Percentiles rank a stretch among this genome's conserved stretches.
phyloP scores from a whole-genome alignment of 2,113 vertebrate genomes.

The Seriola quinqueradiata region DNA sequence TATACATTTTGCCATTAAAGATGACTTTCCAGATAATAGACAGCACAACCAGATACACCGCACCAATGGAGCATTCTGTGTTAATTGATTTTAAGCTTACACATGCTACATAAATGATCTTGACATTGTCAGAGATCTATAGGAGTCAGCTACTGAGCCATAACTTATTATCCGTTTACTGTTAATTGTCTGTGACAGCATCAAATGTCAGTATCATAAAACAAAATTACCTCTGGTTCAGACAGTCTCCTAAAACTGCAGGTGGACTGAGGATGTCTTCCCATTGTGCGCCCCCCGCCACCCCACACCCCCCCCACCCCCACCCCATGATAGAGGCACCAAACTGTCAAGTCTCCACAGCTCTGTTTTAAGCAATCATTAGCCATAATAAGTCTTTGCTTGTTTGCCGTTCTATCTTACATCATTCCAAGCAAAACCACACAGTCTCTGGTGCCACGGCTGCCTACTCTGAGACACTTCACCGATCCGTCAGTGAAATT shows the following conservation, averaged over 20 bases:
- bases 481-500: slow-evolving; percentile 84
- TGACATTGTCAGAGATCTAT: background rate
- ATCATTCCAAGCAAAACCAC: slow-evolving; percentile 75
- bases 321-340: slow-evolving; percentile 54
- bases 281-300: slow-evolving; percentile 28
- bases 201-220: slow-evolving; percentile 10
- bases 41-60: background rate
- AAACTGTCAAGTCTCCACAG: slow-evolving; percentile 70
- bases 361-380: slow-evolving; percentile 79
- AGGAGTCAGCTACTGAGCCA: background rate
- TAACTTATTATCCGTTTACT: slow-evolving; percentile 11
- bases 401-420: slow-evolving; percentile 75
- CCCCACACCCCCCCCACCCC: background rate
- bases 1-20: background rate
- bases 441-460: slow-evolving; percentile 67
- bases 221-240: slow-evolving; percentile 25
- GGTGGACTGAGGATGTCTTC: slow-evolving; percentile 59
- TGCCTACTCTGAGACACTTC: slow-evolving; percentile 74
- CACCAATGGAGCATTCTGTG: background rate
- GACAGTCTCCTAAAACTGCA: slow-evolving; percentile 43
- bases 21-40: background rate
- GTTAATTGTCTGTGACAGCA: slow-evolving; percentile 11
- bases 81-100: slow-evolving; percentile 1
- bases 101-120: background rate
- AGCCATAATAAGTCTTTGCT: slow-evolving; percentile 77